Percentiles rank a stretch among this genome's conserved stretches.
Evolutionary conservation across 2,888 invertebrate genomes (phyloP).

Genomic region (Agrochola litura): DNA sequence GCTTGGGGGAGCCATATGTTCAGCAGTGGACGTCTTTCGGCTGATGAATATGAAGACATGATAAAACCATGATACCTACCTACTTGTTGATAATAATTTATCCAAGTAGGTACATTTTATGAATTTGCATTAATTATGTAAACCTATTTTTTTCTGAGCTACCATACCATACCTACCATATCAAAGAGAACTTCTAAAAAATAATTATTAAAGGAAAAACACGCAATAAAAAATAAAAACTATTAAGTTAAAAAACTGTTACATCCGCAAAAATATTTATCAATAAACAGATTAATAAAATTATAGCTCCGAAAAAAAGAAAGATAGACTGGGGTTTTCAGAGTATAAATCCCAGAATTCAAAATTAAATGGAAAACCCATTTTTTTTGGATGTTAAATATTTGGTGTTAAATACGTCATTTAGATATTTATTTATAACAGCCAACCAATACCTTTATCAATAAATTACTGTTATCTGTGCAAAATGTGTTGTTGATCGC

Average conservation of each 20-base stretch:
- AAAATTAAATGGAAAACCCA: constrained; percentile 23
- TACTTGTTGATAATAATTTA: not conserved
- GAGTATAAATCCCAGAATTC: not conserved
- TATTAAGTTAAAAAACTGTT: not conserved
- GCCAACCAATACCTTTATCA: not conserved
- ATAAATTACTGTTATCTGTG: constrained; percentile 17
- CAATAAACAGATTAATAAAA: not conserved
- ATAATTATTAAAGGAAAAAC: not conserved
- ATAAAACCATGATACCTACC: too few species aligned
- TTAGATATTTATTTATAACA: constrained; percentile 1
- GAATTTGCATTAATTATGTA: not conserved
- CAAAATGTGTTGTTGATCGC: constrained; percentile 12
- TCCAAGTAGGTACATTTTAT: not conserved
- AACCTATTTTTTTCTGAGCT: not conserved
- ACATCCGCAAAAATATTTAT: not conserved
- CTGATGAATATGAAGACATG: too few species aligned
- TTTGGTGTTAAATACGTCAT: not conserved
- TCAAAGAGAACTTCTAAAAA: not conserved
- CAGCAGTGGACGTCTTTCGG: too few species aligned
- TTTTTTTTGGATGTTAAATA: constrained; percentile 1
- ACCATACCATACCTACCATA: too few species aligned
- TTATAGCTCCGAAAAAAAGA: not conserved
- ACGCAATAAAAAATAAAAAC: not conserved
- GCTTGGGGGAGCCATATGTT: too few species aligned
- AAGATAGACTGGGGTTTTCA: not conserved